Conservation (phyloP, 2,888 invertebrate species). For the Cheilosia vulpina region DNA sequence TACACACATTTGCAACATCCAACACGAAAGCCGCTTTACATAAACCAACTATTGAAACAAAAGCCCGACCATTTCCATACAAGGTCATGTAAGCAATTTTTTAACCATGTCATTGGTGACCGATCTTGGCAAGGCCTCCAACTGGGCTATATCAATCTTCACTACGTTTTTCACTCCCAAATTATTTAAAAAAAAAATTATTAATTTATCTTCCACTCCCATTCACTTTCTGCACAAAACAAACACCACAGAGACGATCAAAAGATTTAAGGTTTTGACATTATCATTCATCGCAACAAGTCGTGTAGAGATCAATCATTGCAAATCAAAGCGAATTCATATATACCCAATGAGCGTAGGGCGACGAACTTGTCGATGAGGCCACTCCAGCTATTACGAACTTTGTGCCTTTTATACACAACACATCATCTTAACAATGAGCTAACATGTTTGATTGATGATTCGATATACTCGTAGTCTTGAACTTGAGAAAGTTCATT, state of each 20-base stretch:
- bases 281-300: background rate
- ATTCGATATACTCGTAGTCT: background rate
- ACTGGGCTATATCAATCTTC: too few relatives aligned
- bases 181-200: too few relatives aligned
- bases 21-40: too few relatives aligned
- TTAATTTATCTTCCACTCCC: background rate
- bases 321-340: background rate
- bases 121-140: too few relatives aligned
- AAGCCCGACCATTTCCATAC: too few relatives aligned
- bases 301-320: background rate
- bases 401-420: background rate
- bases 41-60: too few relatives aligned
- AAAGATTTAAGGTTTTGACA: background rate
- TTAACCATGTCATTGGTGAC: too few relatives aligned
- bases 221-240: background rate
- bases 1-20: too few relatives aligned
- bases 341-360: background rate
- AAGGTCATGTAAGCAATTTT: too few relatives aligned
- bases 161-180: too few relatives aligned
- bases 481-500: constrained; percentile 47
- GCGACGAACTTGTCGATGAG: background rate
- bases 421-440: background rate
- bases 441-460: background rate
- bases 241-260: background rate
- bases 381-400: background rate